Percentiles rank a stretch among this genome's conserved stretches.
Conservation (phyloP, 2,888 invertebrate genomes). For the Heliconius cydno region DNA sequence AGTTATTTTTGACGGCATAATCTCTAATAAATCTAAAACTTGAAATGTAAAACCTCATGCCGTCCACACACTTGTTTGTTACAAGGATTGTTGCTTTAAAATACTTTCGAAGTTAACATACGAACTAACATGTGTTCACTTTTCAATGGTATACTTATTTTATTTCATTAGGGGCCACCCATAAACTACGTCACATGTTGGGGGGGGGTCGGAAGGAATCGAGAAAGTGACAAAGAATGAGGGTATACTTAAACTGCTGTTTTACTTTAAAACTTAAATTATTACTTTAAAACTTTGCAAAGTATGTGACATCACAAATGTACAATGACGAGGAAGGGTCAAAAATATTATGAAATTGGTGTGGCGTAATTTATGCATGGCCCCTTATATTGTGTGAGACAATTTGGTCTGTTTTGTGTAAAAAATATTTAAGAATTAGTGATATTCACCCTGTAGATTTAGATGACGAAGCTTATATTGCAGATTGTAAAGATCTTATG, state of each 20-base stretch:
- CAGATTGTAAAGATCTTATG: slow-evolving; percentile 40
- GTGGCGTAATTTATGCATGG: background rate
- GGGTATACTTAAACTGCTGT: background rate
- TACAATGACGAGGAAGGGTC: background rate
- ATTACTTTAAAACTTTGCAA: background rate
- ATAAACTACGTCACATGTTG: background rate
- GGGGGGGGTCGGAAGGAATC: too few relatives aligned
- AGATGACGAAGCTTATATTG: slow-evolving; percentile 49
- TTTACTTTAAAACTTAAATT: background rate
- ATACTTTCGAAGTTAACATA: slow-evolving; percentile 50
- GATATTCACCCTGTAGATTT: slow-evolving; percentile 49
- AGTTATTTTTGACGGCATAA: slow-evolving; percentile 40
- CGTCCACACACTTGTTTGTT: slow-evolving; percentile 65
- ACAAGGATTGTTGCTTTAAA: slow-evolving; percentile 64
- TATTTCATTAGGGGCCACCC: slow-evolving; percentile 14
- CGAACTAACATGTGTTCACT: slow-evolving; percentile 67
- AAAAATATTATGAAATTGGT: too few relatives aligned
- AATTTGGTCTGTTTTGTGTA: slow-evolving; percentile 41
- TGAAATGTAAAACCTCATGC: slow-evolving; percentile 51
- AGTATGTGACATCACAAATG: background rate
- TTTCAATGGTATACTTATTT: slow-evolving; percentile 26
- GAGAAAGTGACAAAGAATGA: too few relatives aligned
- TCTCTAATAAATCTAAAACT: slow-evolving; percentile 32
- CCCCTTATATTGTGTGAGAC: slow-evolving; percentile 6
- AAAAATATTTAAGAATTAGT: slow-evolving; percentile 42